A percentile compares a stretch with the other conserved stretches of the same genome.
Conservation (phyloP, 2,113 vertebrate species). For the Beaufortia kweichowensis region DNA sequence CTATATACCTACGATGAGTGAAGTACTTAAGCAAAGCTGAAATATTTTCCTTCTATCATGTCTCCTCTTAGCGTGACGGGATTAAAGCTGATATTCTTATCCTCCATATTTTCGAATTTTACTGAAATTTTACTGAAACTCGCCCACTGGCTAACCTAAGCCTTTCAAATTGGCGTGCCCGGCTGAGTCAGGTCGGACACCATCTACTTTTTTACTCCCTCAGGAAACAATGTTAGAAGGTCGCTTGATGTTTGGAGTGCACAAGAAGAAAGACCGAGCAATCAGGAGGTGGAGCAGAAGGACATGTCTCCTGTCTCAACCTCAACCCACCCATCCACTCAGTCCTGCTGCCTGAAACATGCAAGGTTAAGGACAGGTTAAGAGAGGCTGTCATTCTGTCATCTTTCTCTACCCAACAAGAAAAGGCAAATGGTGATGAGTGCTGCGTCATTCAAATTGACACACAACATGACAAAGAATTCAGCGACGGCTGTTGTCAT, state of each 20-base stretch:
- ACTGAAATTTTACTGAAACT: slow-evolving; percentile 6
- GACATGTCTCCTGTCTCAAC: slow-evolving; percentile 62
- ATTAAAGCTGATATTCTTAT: slow-evolving; percentile 27
- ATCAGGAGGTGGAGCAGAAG: slow-evolving; percentile 57
- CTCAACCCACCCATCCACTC: slow-evolving; percentile 35
- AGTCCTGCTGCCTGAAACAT: slow-evolving; percentile 28
- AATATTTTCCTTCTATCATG: slow-evolving; percentile 34
- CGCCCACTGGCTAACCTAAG: slow-evolving; percentile 19
- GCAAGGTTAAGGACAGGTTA: slow-evolving; percentile 53
- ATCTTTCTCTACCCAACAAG: slow-evolving; percentile 38
- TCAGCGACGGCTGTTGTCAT: background rate
- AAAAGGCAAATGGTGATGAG: slow-evolving; percentile 3
- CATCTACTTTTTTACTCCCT: slow-evolving; percentile 22
- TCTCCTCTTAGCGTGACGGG: background rate
- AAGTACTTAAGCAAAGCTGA: slow-evolving; percentile 28
- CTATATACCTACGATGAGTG: slow-evolving; percentile 17
- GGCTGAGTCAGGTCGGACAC: background rate
- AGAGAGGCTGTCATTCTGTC: slow-evolving; percentile 58
- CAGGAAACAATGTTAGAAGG: slow-evolving; percentile 59
- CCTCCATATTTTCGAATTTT: background rate
- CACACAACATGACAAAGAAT: background rate
- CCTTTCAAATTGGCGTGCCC: background rate
- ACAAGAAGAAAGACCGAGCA: slow-evolving; percentile 64
- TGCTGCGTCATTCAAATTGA: background rate
- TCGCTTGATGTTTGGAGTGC: slow-evolving; percentile 63